These are phyloP conservation scores for Odontothrips loti DNA, from an alignment of 2,888 invertebrate species.

Conservation along the genomic window DNA sequence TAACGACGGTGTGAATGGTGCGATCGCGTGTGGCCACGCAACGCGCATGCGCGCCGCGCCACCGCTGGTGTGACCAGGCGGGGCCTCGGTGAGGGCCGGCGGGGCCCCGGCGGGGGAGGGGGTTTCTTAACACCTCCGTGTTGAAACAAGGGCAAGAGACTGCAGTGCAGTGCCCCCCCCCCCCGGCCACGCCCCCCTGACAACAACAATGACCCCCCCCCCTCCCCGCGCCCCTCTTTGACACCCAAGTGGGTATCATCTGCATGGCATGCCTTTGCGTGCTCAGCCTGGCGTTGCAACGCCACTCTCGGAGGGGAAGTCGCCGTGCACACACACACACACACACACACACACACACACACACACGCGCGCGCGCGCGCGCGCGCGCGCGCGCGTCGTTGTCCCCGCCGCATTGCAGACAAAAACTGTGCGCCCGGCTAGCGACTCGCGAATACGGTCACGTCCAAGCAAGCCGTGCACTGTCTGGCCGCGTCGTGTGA, in stretches of 20 bases:
- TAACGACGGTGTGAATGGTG: neutral
- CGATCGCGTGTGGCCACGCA: constrained; percentile 7
- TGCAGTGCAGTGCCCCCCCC: constrained; percentile 5
- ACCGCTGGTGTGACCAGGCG: neutral
- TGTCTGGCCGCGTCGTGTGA: no score
- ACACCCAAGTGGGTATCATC: constrained; percentile 9
- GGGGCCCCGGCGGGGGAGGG: neutral
- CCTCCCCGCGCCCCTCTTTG: neutral
- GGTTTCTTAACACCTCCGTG: constrained; percentile 15
- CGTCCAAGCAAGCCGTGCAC: no score
- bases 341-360: neutral
- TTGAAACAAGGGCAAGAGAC: constrained; percentile 2
- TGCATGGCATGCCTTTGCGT: constrained; percentile 2
- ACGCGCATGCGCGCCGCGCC: neutral
- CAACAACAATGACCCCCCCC: constrained; percentile 13
- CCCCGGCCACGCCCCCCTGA: neutral
- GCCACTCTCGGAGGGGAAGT: neutral
- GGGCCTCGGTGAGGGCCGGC: neutral
- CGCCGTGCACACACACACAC: neutral
- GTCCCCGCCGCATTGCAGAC: neutral
- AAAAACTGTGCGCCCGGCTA: neutral
- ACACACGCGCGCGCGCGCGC: neutral
- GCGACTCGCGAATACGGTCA: no score
- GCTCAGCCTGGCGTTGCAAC: neutral
- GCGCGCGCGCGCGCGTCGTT: neutral